Evolutionary conservation across 92 coral and sea anemone genomes (phyloP).

Genomic region (Heteractis magnifica): DNA sequence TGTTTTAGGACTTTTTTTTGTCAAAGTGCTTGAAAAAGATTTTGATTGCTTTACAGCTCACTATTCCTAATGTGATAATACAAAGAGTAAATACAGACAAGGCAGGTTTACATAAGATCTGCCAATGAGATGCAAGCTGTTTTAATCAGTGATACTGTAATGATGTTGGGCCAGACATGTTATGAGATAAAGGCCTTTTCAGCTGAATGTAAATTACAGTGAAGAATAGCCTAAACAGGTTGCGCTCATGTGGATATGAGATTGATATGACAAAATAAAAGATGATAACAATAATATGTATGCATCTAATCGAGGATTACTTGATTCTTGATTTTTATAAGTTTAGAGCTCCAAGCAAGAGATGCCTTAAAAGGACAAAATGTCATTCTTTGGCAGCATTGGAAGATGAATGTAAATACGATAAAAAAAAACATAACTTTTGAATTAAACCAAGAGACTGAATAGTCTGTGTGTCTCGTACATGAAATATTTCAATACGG

Average conservation of each 20-base stretch:
- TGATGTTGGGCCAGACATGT: slow-evolving; percentile 3
- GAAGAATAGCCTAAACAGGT: not conserved
- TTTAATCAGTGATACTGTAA: not conserved
- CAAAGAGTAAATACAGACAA: not conserved
- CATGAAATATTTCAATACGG: not conserved
- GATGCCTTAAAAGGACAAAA: not conserved
- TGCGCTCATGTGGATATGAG: not conserved
- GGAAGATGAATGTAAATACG: not conserved
- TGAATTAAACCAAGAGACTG: not conserved
- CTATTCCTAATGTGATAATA: not conserved
- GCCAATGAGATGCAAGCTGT: not conserved
- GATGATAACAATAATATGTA: not conserved
- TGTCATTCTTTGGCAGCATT: not conserved
- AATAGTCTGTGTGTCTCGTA: not conserved
- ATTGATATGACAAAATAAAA: not conserved
- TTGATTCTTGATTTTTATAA: not conserved
- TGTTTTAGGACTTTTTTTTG: not conserved
- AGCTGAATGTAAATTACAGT: not conserved
- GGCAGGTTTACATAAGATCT: not conserved
- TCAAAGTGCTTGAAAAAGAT: not conserved
- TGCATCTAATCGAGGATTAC: not conserved
- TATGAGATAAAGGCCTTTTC: not conserved
- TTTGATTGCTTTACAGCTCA: not conserved
- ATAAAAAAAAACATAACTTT: not conserved
- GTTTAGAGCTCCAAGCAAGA: not conserved